Conservation (phyloP, 2,888 invertebrate genomes). For the Gordius sp. region DNA sequence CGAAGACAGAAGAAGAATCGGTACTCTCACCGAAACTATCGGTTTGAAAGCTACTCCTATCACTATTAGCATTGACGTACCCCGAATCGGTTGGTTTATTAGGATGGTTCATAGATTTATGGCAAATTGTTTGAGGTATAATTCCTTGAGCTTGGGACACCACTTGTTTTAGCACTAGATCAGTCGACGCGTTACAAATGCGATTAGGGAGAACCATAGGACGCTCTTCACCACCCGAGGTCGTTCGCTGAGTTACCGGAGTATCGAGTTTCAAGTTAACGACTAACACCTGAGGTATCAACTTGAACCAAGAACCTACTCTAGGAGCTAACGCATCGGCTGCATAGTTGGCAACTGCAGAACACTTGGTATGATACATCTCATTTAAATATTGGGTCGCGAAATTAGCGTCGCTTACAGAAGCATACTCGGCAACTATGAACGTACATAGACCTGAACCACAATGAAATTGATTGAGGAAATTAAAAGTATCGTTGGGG, state of each 20-base stretch:
- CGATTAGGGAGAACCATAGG: background rate
- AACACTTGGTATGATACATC: background rate
- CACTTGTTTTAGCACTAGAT: background rate
- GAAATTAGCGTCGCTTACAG: background rate
- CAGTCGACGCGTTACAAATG: background rate
- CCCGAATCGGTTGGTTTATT: background rate
- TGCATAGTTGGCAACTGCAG: too few species aligned
- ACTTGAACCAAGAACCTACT: background rate
- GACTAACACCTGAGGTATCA: background rate
- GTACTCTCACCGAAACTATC: background rate
- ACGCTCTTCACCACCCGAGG: background rate
- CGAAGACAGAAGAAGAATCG: too few species aligned
- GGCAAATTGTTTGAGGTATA: too few species aligned
- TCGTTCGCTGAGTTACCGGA: background rate
- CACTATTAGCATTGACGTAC: background rate
- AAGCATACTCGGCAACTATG: background rate
- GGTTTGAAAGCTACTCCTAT: background rate
- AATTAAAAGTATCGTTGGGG: constrained; percentile 10
- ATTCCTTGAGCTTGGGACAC: background rate
- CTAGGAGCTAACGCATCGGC: background rate
- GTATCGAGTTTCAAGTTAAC: background rate
- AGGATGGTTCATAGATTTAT: background rate
- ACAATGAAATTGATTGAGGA: constrained; percentile 12
- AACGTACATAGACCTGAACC: background rate
- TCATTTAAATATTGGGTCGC: background rate